Evolutionary conservation across 2,113 vertebrate genomes (phyloP).

Genomic region (Pyxicephalus adspersus): DNA sequence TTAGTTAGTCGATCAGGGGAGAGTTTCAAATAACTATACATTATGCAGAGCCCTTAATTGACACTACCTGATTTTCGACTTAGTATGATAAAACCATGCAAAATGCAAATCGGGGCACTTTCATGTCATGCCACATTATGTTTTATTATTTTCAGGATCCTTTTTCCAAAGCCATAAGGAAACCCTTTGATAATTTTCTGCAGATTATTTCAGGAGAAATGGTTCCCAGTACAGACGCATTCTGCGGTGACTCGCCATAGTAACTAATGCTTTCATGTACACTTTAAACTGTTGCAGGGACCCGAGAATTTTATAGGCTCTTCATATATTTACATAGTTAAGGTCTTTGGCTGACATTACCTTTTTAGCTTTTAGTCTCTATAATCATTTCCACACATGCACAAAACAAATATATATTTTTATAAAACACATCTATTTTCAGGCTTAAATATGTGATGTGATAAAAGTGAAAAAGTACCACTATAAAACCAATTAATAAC

Average conservation of each 20-base stretch:
- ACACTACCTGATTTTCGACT: conserved; percentile 52
- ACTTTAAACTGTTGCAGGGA: conserved; percentile 14
- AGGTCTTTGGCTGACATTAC: neutral
- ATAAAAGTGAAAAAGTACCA: no score
- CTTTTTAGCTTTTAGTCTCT: neutral
- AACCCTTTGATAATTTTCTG: conserved; percentile 50
- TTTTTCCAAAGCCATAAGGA: conserved; percentile 48
- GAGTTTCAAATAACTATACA: conserved; percentile 52
- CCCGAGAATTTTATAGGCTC: neutral
- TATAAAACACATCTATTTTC: no score
- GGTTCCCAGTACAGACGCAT: conserved; percentile 26
- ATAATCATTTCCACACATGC: neutral
- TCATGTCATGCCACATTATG: conserved; percentile 56
- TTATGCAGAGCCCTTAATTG: conserved; percentile 52
- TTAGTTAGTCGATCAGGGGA: conserved; percentile 56
- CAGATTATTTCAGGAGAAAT: conserved; percentile 50
- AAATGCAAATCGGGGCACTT: conserved; percentile 55
- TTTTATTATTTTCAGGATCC: conserved; percentile 55
- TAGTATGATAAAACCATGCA: conserved; percentile 48
- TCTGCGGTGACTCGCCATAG: conserved; percentile 43
- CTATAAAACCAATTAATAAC: no score
- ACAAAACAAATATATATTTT: neutral
- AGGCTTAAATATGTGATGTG: no score
- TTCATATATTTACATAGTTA: neutral
- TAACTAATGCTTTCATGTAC: conserved; percentile 48